phyloP scores from a whole-genome alignment of 2,797 vertebrate species.

The Chelon auratus region DNA sequence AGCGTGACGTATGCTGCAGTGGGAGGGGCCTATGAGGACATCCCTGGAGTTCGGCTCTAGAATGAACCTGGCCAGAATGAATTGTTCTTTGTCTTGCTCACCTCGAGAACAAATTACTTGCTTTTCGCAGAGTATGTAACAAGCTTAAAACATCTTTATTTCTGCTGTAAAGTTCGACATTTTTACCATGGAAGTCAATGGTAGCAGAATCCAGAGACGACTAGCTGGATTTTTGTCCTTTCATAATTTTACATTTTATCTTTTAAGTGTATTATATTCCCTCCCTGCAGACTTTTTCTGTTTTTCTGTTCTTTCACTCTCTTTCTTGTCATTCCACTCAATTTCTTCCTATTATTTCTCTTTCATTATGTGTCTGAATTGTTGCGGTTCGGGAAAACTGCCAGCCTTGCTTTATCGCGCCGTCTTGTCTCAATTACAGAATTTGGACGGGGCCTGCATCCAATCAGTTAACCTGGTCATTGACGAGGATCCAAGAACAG shows the following conservation, averaged over 20 bases:
- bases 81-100: too few species aligned
- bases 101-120: too few species aligned
- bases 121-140: too few species aligned
- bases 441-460: conserved; percentile 94
- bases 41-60: too few species aligned
- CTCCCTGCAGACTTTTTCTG: neutral
- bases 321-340: neutral
- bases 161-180: too few species aligned
- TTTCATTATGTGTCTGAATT: conserved; percentile 29
- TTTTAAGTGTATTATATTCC: neutral
- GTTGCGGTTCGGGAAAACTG: conserved; percentile 24
- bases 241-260: neutral
- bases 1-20: too few species aligned
- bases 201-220: too few species aligned
- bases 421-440: conserved; percentile 82
- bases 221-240: too few species aligned
- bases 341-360: conserved; percentile 10
- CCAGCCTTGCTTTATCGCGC: conserved; percentile 4
- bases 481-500: conserved; percentile 92
- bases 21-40: too few species aligned
- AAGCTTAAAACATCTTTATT: too few species aligned
- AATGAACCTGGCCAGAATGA: too few species aligned
- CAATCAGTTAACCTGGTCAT: conserved; percentile 92
- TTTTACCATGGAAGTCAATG: too few species aligned
- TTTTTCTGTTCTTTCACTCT: neutral